Evolutionary conservation across 2,797 vertebrate species (phyloP), one percentile per base, ranked within the genome.

Genomic region (Pipistrellus pygmaeus): DNA sequence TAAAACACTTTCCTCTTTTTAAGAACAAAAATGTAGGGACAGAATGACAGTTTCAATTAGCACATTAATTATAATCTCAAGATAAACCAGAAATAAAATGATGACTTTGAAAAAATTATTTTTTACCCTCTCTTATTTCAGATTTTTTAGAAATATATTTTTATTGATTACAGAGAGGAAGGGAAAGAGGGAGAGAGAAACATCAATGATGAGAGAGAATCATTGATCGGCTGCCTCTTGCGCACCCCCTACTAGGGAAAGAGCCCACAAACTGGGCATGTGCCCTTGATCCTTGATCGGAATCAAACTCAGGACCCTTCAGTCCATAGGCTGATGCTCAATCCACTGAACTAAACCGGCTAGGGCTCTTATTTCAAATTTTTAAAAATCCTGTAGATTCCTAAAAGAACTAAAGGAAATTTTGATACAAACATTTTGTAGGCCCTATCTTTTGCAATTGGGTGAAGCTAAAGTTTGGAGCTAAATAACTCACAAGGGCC

Each of bases 31-130:
- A 57, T 30, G 6, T 41, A 86, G 27, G 4, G 64, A 76, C 1
- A 78, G 9, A 73, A 82, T 62, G n/a, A 23, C 6, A 87, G 15
- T 46, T 57, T 11, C 5, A 75, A 44, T 48, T 83, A 75, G 10
- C 80, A 76, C 5, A 51, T 57, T 90, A 32, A 41, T 44, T 88
- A 48, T 78, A 92, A 17, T 92, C 3, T 10, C 8, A 60, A 89
- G 12, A 92, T 46, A 55, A 85, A 85, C 23, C 8, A 62, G n/a
- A 83, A 64, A 66, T 75, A 48, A 95, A 91, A 25, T 72, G 18
- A 64, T 35, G 14, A 62, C 2, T 72, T 72, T 68, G 30, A 75
- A 11, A 64, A 84, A 55, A 35, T 10, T n/a, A 41, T 23, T 72
- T 81, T 88, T 90, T 68, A 32, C 12, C 14, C 4, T 81, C 4